Percentiles rank a stretch among this genome's conserved stretches.
These are phyloP conservation scores for Clupea harengus DNA, from an alignment of 2,113 vertebrate species.

Conservation along the genomic window DNA sequence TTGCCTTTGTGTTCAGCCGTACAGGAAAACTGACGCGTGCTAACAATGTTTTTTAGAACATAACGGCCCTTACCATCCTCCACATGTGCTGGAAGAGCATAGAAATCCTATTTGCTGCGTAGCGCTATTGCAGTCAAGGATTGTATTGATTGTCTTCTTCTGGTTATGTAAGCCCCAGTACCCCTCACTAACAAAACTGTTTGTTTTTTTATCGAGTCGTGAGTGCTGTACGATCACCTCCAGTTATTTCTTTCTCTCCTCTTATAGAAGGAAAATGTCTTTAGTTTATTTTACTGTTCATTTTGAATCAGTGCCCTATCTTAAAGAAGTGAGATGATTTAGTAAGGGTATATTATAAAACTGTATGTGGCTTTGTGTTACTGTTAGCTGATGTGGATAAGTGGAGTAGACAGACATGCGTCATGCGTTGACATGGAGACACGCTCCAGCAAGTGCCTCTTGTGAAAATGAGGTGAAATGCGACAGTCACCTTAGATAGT, in stretches of 20 bases:
- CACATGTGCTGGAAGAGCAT: not conserved
- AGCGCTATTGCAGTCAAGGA: not conserved
- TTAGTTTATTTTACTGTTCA: not conserved
- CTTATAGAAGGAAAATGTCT: not conserved
- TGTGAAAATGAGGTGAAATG: not conserved
- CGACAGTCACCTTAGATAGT: not conserved
- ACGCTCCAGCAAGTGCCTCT: not conserved
- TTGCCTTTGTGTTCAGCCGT: not conserved
- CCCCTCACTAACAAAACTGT: not conserved
- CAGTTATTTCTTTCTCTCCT: no score
- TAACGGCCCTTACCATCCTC: not conserved
- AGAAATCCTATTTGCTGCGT: not conserved
- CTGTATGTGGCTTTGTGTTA: not conserved
- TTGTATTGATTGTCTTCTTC: not conserved
- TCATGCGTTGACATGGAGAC: not conserved
- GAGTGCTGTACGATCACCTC: not conserved
- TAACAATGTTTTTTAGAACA: not conserved
- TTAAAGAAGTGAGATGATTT: not conserved
- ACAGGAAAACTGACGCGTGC: not conserved
- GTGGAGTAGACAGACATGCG: not conserved
- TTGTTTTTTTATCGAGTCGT: not conserved
- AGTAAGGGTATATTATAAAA: not conserved
- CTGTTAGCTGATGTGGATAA: not conserved
- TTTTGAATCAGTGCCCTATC: not conserved
- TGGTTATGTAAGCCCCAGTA: not conserved